A percentile compares a stretch with the other conserved stretches of the same genome.
These are phyloP conservation scores for Notodonta ziczac DNA, from an alignment of 2,888 invertebrate genomes.

Conservation along the genomic window DNA sequence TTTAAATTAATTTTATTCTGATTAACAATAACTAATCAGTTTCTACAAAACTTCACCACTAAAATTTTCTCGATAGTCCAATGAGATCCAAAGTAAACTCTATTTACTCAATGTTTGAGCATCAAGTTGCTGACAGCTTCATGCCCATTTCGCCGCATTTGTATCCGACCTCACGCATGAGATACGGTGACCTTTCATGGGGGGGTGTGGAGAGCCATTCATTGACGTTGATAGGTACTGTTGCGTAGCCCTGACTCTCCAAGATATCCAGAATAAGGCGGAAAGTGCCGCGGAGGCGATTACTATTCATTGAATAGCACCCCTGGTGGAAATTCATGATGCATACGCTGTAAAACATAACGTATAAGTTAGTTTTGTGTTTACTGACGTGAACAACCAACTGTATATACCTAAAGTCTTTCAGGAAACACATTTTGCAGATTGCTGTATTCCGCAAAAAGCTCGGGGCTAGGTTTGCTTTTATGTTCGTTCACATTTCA, in stretches of 20 bases:
- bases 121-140: constrained; percentile 62
- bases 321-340: constrained; percentile 80
- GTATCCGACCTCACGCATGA: constrained; percentile 82
- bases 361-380: background rate
- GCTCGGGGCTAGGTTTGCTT: too few species aligned
- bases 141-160: constrained; percentile 79
- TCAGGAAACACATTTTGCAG: too few species aligned
- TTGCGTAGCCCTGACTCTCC: constrained; percentile 82
- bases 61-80: constrained; percentile 11
- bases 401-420: too few species aligned
- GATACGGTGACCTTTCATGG: constrained; percentile 86
- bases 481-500: too few species aligned
- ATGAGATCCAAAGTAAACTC: constrained; percentile 19
- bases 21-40: too few species aligned
- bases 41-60: constrained; percentile 9
- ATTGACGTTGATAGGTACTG: constrained; percentile 80
- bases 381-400: background rate
- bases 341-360: constrained; percentile 80
- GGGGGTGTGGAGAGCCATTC: constrained; percentile 82
- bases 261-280: constrained; percentile 81
- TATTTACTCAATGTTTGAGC: background rate
- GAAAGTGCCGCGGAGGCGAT: constrained; percentile 80
- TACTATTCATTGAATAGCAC: constrained; percentile 85
- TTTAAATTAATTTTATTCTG: too few species aligned
- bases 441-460: too few species aligned